Base-by-base conservation (phyloP, 2,888 invertebrate genomes). In the Didymodactylos carnosus region DNA sequence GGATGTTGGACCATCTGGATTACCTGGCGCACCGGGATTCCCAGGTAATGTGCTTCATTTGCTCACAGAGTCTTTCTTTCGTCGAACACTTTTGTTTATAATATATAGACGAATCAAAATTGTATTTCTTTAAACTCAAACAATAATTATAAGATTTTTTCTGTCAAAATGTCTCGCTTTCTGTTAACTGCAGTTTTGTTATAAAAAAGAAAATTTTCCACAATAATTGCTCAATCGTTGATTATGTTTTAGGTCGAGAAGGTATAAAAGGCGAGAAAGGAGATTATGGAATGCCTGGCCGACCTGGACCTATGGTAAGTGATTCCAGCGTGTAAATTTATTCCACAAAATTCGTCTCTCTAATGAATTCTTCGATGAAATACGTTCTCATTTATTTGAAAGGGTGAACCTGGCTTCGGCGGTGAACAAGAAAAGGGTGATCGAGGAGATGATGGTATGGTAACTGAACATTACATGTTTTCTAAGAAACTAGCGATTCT, bases 1-100 rank as follows among this genome's bases (percentile, higher is more conserved):
- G 43, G 53, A 74, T 23, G 16, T 19, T 16, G 74, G 74, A 13
- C 46, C 29, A 46, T 53, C 39, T 39, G 74, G 74, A n/a, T 71
- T 41, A 13, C 16, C 46, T 3, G 74, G 74, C 27, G 3, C n/a
- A 23, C 40, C 70, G 6, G 70, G 70, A n/a, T 70, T 70, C 10
- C 70, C 70, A 35, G 70, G 70, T 43, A 46, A 70, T n/a, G 46
- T 19, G 16, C 19, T 16, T 16, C 19, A 19, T 19, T 16, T 46
- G 16, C 16, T 19, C 16, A 19, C 16, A 46, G 16, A 19, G 16
- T 46, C 16, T 19, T 16, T 19, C 46, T 19, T 46, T 16, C 16
- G 19, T 19, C 19, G 46, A 16, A 19, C 46, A 46, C 46, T n/a
- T n/a, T n/a, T n/a, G n/a, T n/a, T n/a, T n/a, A n/a, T n/a, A n/a